A percentile compares a stretch with the other conserved stretches of the same genome.
phyloP scores from a whole-genome alignment of 2,113 vertebrate species.

The Notiomystis cincta region DNA sequence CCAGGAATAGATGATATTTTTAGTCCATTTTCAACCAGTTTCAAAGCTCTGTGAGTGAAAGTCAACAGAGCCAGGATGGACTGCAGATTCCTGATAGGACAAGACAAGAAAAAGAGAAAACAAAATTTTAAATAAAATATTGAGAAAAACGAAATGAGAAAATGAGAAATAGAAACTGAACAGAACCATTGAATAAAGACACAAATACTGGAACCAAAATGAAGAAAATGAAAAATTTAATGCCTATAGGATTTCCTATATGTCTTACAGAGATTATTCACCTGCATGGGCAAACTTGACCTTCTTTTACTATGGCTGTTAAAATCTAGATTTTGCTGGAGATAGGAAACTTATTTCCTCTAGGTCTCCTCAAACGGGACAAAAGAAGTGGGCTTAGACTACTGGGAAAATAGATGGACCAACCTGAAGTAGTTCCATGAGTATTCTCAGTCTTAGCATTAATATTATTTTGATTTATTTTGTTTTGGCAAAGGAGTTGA shows the following conservation, averaged over 20 bases:
- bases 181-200: background rate
- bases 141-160: background rate
- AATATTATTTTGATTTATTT: conserved; percentile 13
- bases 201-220: background rate
- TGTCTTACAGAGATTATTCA: background rate
- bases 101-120: background rate
- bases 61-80: background rate
- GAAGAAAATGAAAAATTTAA: background rate
- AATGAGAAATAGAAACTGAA: background rate
- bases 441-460: background rate
- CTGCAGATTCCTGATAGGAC: background rate
- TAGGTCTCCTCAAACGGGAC: background rate
- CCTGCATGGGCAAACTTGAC: background rate
- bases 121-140: background rate
- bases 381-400: background rate
- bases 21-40: background rate
- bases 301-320: background rate
- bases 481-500: background rate
- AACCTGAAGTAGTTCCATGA: background rate
- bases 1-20: background rate
- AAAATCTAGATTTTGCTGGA: background rate
- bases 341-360: background rate
- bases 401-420: background rate
- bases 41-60: background rate
- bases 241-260: background rate